These are phyloP conservation scores for Choloepus hoffmanni DNA, from an alignment of 2,113 vertebrate species.

Conservation along the genomic window DNA sequence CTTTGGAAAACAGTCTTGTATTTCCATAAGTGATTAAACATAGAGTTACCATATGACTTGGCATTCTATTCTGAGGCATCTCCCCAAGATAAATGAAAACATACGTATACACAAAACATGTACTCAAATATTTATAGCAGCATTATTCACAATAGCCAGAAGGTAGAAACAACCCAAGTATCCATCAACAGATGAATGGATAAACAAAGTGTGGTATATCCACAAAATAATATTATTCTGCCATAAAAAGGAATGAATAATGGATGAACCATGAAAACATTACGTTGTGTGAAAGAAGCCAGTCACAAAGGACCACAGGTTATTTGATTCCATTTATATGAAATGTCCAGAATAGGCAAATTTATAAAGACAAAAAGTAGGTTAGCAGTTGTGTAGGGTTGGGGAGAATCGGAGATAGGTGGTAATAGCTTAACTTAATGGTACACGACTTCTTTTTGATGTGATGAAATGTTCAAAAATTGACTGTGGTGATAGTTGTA, in stretches of 20 bases:
- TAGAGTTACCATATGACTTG: too few relatives aligned
- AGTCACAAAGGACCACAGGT: neutral
- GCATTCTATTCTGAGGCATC: too few relatives aligned
- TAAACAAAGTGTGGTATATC: too few relatives aligned
- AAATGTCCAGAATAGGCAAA: neutral
- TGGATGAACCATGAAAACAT: neutral
- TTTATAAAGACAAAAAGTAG: neutral
- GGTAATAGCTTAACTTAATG: neutral
- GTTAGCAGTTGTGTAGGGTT: neutral
- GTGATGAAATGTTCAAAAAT: neutral
- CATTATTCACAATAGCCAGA: too few relatives aligned
- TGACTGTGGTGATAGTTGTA: neutral
- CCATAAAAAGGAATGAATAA: neutral
- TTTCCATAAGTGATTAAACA: too few relatives aligned
- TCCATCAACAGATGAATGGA: too few relatives aligned
- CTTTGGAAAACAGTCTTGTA: too few relatives aligned
- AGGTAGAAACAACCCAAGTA: too few relatives aligned
- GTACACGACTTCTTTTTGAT: neutral
- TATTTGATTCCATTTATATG: neutral
- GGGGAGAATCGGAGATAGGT: neutral
- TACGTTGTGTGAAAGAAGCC: neutral
- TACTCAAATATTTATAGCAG: too few relatives aligned
- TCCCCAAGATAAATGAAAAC: too few relatives aligned
- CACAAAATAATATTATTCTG: too few relatives aligned
- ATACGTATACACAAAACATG: too few relatives aligned